phyloP scores from a whole-genome alignment of 2,113 vertebrate genomes.

The Oreotrochilus melanogaster region DNA sequence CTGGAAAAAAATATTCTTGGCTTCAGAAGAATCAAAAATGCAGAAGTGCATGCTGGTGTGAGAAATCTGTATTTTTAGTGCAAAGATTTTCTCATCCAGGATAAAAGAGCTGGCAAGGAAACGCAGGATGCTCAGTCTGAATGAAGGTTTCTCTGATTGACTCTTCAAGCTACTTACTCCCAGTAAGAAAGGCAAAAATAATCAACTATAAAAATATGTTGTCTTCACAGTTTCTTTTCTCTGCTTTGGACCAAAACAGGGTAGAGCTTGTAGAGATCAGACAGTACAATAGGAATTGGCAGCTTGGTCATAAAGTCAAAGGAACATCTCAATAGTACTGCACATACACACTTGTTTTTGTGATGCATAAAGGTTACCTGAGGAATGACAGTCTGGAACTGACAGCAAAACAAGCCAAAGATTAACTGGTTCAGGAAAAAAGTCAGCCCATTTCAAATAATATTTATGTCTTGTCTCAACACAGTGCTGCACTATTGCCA shows the following conservation, averaged over 20 bases:
- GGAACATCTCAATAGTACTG: neutral
- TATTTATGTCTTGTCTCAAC: neutral
- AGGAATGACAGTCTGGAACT: conserved; percentile 1
- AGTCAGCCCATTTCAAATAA: neutral
- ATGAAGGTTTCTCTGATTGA: neutral
- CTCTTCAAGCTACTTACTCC: neutral
- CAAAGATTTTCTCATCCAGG: neutral
- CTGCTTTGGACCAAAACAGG: neutral
- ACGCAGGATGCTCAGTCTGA: neutral
- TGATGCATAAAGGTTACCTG: neutral
- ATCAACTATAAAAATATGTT: neutral
- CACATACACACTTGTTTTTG: neutral
- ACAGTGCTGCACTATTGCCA: neutral
- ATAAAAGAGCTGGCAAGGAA: conserved; percentile 13
- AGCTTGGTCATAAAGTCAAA: conserved; percentile 26
- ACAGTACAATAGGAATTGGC: neutral
- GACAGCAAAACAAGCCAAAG: neutral
- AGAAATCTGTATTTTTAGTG: neutral
- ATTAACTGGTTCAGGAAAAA: neutral
- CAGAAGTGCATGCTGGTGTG: neutral
- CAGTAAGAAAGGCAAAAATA: conserved; percentile 23
- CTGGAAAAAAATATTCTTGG: neutral
- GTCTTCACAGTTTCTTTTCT: neutral
- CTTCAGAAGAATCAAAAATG: neutral
- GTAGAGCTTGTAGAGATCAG: neutral